Conservation (phyloP, 2,888 invertebrate genomes). For the Ichneumoninae sp. region DNA sequence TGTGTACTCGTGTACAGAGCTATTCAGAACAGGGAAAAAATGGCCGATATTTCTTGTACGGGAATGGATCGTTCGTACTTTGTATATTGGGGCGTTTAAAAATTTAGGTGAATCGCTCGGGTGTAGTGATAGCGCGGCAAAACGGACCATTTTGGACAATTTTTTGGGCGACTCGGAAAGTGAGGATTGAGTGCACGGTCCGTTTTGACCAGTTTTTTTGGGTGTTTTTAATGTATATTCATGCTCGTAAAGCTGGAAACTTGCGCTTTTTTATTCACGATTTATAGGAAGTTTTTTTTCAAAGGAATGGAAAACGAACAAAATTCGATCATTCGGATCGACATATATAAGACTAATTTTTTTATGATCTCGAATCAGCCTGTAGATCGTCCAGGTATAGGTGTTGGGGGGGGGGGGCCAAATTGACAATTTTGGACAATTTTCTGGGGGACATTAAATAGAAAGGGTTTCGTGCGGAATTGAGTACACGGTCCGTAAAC, state of each 20-base stretch:
- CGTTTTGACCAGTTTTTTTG: neutral
- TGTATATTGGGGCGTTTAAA: neutral
- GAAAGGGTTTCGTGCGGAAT: neutral
- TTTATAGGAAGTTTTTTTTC: too few relatives aligned
- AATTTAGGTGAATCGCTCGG: neutral
- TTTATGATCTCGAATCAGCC: too few relatives aligned
- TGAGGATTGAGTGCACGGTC: too few relatives aligned
- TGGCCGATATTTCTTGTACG: neutral
- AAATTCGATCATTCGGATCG: neutral
- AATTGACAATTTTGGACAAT: too few relatives aligned
- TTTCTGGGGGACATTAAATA: too few relatives aligned
- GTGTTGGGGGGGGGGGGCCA: too few relatives aligned
- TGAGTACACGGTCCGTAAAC: too few relatives aligned
- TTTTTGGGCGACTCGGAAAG: too few relatives aligned
- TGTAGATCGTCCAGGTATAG: neutral
- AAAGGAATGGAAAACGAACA: neutral
- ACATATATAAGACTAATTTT: neutral
- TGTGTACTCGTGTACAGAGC: slow-evolving; percentile 48
- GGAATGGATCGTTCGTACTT: neutral
- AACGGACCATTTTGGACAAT: neutral
- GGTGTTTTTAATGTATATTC: neutral
- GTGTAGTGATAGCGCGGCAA: neutral
- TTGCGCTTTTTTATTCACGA: neutral
- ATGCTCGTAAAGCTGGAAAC: neutral
- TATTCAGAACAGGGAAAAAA: slow-evolving; percentile 45